These are phyloP conservation scores for Pollenia labialis DNA, from an alignment of 2,888 invertebrate species.

Conservation along the genomic window DNA sequence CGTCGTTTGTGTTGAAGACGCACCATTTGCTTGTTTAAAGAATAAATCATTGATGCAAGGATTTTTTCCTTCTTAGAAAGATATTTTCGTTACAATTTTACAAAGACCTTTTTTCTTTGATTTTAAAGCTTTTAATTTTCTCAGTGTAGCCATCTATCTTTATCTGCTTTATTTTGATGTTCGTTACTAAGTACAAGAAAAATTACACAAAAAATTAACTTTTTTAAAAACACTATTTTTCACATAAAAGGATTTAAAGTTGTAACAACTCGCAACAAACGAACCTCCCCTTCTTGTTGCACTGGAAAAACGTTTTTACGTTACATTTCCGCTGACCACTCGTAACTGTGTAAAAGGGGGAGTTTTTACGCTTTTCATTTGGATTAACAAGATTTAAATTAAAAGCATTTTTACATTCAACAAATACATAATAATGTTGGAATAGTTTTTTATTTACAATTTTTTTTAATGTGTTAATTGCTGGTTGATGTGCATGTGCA, in stretches of 20 bases:
- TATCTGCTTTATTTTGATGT: conserved; percentile 20
- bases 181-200: conserved; percentile 21
- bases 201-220: neutral
- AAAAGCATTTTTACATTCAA: conserved; percentile 54
- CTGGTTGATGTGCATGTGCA: conserved; percentile 43
- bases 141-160: neutral
- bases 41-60: no score
- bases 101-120: no score
- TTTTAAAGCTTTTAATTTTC: no score
- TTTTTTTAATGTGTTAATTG: conserved; percentile 45
- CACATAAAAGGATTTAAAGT: conserved; percentile 17
- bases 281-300: neutral
- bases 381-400: conserved; percentile 54
- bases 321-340: neutral
- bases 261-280: neutral
- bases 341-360: neutral
- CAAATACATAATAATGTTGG: conserved; percentile 43
- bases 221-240: neutral
- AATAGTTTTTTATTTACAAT: neutral
- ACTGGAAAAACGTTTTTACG: neutral
- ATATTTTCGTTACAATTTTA: no score
- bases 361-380: conserved; percentile 26
- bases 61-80: no score
- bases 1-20: no score
- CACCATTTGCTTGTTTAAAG: no score